phyloP scores from a whole-genome alignment of 1,140 invertebrate genomes.

The Akabosia matsudoensis region DNA sequence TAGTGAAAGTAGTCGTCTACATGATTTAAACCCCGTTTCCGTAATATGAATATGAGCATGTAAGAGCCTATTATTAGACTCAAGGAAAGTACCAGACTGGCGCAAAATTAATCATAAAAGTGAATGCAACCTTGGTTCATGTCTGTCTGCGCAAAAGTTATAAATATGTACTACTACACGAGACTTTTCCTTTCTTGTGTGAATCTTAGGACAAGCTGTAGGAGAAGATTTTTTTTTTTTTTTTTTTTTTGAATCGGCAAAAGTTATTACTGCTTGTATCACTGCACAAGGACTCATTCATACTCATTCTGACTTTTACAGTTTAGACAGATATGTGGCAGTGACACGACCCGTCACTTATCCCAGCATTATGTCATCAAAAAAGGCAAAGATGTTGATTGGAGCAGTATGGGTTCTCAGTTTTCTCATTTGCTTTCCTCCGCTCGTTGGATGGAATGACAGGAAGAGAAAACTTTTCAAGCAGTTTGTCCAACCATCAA shows the following conservation, averaged over 20 bases:
- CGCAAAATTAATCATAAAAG: not conserved
- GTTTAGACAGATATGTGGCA: conserved; percentile 88
- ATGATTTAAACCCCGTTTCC: no score
- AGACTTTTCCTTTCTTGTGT: no score
- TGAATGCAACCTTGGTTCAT: no score
- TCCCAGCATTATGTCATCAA: conserved; percentile 84
- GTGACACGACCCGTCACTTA: conserved; percentile 91
- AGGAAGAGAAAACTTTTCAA: conserved; percentile 51
- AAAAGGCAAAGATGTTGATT: conserved; percentile 81
- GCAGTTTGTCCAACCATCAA: not conserved
- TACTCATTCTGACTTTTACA: no score
- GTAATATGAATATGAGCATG: not conserved
- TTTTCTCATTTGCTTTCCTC: conserved; percentile 95
- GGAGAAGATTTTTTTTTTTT: no score
- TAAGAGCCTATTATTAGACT: not conserved
- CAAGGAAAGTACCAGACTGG: not conserved
- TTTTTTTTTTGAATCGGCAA: no score
- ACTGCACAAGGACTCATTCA: no score
- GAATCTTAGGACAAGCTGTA: no score
- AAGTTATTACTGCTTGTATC: no score
- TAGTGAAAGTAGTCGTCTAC: no score
- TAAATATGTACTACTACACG: no score
- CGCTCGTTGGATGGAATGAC: conserved; percentile 82
- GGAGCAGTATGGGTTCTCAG: conserved; percentile 88
- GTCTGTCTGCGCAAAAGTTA: no score